Percentiles rank a stretch among this genome's conserved stretches.
phyloP scores from a whole-genome alignment of 2,113 vertebrate species.

The Martes martes region DNA sequence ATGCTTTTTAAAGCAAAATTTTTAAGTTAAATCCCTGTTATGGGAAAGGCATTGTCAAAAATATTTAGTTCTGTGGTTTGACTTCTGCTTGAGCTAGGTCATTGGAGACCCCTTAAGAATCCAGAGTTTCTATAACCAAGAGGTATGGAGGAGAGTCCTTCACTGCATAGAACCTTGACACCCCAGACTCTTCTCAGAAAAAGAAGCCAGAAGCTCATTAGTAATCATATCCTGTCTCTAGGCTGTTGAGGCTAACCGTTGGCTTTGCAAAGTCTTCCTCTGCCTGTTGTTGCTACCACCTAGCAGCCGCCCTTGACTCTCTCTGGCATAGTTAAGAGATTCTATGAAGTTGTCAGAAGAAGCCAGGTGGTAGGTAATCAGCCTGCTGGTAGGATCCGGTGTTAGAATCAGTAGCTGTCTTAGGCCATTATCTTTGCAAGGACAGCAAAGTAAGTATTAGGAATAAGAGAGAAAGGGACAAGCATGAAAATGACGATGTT shows the following conservation, averaged over 20 bases:
- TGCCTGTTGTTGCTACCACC: neutral
- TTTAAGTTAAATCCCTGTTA: constrained; percentile 2
- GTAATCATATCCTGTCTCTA: neutral
- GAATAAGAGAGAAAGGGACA: neutral
- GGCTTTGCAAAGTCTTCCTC: neutral
- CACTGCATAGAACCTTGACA: neutral
- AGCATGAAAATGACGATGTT: neutral
- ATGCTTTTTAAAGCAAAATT: constrained; percentile 2
- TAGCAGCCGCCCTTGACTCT: neutral
- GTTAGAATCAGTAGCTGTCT: neutral
- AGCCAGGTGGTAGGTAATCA: neutral
- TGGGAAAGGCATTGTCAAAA: constrained; percentile 15
- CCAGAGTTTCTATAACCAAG: neutral
- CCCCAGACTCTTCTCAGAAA: neutral
- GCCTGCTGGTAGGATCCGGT: neutral
- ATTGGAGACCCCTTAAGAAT: neutral
- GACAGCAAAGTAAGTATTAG: neutral
- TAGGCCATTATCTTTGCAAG: neutral
- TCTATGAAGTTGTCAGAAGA: neutral
- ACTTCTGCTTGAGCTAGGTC: neutral
- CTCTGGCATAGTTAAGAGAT: neutral
- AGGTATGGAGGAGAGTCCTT: neutral
- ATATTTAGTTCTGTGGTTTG: neutral
- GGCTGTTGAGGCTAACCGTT: neutral
- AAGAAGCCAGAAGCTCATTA: neutral